Evolutionary conservation across 2,888 invertebrate species (phyloP).

Genomic region (Sarcophaga variegata): DNA sequence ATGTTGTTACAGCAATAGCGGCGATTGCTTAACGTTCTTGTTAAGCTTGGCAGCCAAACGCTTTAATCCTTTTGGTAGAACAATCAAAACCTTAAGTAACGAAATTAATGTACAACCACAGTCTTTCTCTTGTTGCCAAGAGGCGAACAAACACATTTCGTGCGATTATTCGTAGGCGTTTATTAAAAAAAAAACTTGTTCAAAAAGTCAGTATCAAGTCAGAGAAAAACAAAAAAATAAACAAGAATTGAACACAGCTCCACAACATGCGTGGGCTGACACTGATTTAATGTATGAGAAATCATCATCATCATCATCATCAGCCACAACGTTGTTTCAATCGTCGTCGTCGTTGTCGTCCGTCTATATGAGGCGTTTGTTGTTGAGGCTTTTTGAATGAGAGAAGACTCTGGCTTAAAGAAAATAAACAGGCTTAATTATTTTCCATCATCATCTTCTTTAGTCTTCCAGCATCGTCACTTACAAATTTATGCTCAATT

Average conservation of each 20-base stretch:
- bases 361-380: too few relatives aligned
- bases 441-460: conserved; percentile 34
- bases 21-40: conserved; percentile 8
- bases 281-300: conserved; percentile 50
- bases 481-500: conserved; percentile 53
- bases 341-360: too few relatives aligned
- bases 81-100: conserved; percentile 11
- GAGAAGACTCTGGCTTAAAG: background rate
- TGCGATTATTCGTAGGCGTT: conserved; percentile 57
- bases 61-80: too few relatives aligned
- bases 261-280: conserved; percentile 53
- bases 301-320: conserved; percentile 1
- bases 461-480: conserved; percentile 27
- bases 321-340: background rate
- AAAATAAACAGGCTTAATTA: conserved; percentile 44
- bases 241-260: conserved; percentile 9
- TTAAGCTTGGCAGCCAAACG: background rate
- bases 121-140: conserved; percentile 35
- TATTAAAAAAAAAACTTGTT: conserved; percentile 51
- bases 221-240: too few relatives aligned
- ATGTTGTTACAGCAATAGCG: background rate
- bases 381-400: background rate
- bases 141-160: conserved; percentile 5
- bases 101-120: conserved; percentile 38
- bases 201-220: conserved; percentile 37